These are phyloP conservation scores for Sialia sialis DNA, from an alignment of 2,113 vertebrate species.

Conservation along the genomic window DNA sequence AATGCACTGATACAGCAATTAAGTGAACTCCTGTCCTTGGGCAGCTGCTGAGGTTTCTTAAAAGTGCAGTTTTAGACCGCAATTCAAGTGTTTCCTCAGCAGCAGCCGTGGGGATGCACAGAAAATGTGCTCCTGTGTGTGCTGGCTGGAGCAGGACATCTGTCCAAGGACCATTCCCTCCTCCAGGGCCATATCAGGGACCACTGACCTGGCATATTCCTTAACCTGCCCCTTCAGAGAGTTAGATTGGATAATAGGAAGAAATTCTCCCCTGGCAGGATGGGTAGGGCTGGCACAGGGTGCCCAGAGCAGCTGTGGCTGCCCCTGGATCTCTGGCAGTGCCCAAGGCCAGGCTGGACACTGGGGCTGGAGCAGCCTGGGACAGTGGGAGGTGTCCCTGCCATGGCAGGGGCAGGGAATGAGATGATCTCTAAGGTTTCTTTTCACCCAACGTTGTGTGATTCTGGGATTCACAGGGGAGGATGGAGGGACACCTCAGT, in stretches of 20 bases:
- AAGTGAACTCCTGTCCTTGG: slow-evolving; percentile 53
- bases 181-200: background rate
- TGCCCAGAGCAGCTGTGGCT: background rate
- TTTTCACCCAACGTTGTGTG: background rate
- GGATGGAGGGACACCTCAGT: rapidly evolving
- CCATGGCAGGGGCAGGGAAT: rapidly evolving
- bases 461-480: background rate
- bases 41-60: slow-evolving; percentile 36
- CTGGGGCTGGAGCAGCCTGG: rapidly evolving
- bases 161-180: background rate
- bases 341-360: background rate
- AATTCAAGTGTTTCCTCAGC: background rate
- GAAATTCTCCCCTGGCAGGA: background rate
- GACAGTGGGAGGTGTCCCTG: background rate
- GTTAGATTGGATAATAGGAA: background rate
- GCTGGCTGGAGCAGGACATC: background rate
- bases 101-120: background rate
- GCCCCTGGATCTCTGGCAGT: background rate
- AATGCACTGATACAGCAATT: slow-evolving; percentile 33
- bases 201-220: background rate
- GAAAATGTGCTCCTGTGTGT: background rate
- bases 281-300: rapidly evolving
- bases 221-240: no score
- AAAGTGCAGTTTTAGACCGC: slow-evolving; percentile 13
- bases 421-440: background rate